Evolutionary conservation across 2,888 invertebrate species (phyloP), one percentile per base, ranked within the genome.

Genomic region (Tuberolachnus salignus): DNA sequence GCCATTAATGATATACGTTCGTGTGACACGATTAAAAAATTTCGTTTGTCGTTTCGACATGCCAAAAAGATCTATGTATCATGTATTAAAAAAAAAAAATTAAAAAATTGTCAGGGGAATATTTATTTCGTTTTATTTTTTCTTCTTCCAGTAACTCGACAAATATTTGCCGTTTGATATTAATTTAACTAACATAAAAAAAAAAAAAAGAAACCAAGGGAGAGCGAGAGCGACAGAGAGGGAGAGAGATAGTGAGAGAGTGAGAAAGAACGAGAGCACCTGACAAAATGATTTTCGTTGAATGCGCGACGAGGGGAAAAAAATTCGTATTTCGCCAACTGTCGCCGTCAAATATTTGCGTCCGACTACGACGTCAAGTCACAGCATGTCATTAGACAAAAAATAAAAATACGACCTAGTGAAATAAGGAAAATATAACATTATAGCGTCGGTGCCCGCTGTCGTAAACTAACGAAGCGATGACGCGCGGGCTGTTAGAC

Each of bases 151-250:
- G 61, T 61, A 61, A 72, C 61, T 73, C 51, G 21, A 34, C 51
- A 73, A 73, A 73, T 73, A 73, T 73, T 72, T 51, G 49, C 34
- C 14, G 14, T 61, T 72, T 19, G 49, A 72, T 72, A 72, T 72
- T 72, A 34, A 72, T 59, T 26, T 34, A 19, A 57, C 8, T 1
- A 23, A 26, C 19, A 53, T 14, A 71, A 23, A 71, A 44, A 57
- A 57, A 51, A 61, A 34, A 34, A 34, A 34, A 34, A 34, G 6
- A 34, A 34, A 4, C 6, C 34, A 34, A 34, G 34, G 6, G 34
- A 34, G 34, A 34, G 6, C 3, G 34, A 34, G 34, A 34, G 3
- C 3, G 34, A 34, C 3, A 3, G 34, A 34, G 59, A 26, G 26
- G 6, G 34, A 34, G 6, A 34, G 34, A 34, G 34, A 34, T 6